A percentile compares a stretch with the other conserved stretches of the same genome.
Conservation (phyloP, 2,797 vertebrate genomes). For the Spea hammondii region DNA sequence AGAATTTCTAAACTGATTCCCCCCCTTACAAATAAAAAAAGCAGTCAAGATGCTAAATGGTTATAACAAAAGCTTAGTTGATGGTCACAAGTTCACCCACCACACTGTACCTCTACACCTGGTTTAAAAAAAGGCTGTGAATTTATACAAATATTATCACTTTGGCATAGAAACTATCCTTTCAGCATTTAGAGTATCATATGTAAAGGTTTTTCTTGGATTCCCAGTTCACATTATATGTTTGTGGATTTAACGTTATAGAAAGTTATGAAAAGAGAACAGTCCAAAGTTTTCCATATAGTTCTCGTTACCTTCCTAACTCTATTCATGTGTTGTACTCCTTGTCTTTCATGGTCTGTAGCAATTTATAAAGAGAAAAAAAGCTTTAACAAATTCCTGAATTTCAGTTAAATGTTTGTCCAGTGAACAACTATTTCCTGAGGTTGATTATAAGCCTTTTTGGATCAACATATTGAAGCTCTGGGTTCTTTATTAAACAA, state of each 20-base stretch:
- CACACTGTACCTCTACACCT: slow-evolving; percentile 14
- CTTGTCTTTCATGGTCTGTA: slow-evolving; percentile 15
- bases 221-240: neutral
- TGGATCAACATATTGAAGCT: neutral
- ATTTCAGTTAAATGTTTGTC: neutral
- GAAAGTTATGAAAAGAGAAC: slow-evolving; percentile 19
- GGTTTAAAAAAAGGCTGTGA: slow-evolving; percentile 5
- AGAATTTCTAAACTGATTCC: slow-evolving; percentile 16
- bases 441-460: neutral
- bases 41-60: slow-evolving; percentile 10
- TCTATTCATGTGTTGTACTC: neutral
- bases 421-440: neutral
- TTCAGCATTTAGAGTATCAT: slow-evolving; percentile 7
- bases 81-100: neutral
- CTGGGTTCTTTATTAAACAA: neutral
- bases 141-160: slow-evolving; percentile 36
- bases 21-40: neutral
- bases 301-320: slow-evolving; percentile 19
- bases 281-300: slow-evolving; percentile 17
- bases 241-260: slow-evolving; percentile 43
- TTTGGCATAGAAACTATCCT: slow-evolving; percentile 15
- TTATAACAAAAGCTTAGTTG: neutral
- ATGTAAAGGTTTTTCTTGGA: slow-evolving; percentile 39
- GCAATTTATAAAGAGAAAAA: neutral
- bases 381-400: neutral